Evolutionary conservation across 1,140 invertebrate genomes (phyloP), one percentile per base, ranked within the genome.

Genomic region (Coptotermes formosanus): DNA sequence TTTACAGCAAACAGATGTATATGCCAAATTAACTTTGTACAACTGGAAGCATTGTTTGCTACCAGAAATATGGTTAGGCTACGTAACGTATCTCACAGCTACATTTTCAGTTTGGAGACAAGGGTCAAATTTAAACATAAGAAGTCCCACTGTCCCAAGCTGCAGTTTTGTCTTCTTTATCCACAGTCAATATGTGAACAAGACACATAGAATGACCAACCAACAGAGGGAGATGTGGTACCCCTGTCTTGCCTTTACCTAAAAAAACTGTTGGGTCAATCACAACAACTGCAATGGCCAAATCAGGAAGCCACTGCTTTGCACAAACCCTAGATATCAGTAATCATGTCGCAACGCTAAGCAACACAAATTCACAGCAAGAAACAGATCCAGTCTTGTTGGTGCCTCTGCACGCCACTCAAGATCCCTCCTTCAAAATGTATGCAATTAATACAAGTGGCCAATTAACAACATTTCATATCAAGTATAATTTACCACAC

Each of bases 261-360:
- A 75, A 14, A 75, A 75, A 75, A 75, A n/a, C 64, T 75, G n/a
- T 75, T 75, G 64, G 64, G 64, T 75, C 64, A 75, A 75, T 75
- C 30, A 75, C 64, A 75, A 30, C 25, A 75, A 30, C n/a, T 75
- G 64, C 64, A 75, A 64, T 75, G 64, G 64, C 64, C 25, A 75
- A 75, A 75, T 75, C 64, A 30, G 64, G 25, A 75, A 14, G 64
- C 64, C 64, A 75, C 14, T 75, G 64, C 64, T n/a, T 75, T 75
- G 64, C 64, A 75, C 25, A 75, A 75, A 75, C 64, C 64, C 64
- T 75, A 75, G n/a, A 75, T 75, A 30, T 16, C 64, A n/a, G 64
- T 75, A 8, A 30, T 75, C 64, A 75, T n/a, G 25, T 75, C 25
- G 64, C 64, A 75, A 75, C 7, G n/a, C n/a, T 25, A 75, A 75